Conservation (phyloP, 2,888 invertebrate species). For the Metacarcinus magister region DNA sequence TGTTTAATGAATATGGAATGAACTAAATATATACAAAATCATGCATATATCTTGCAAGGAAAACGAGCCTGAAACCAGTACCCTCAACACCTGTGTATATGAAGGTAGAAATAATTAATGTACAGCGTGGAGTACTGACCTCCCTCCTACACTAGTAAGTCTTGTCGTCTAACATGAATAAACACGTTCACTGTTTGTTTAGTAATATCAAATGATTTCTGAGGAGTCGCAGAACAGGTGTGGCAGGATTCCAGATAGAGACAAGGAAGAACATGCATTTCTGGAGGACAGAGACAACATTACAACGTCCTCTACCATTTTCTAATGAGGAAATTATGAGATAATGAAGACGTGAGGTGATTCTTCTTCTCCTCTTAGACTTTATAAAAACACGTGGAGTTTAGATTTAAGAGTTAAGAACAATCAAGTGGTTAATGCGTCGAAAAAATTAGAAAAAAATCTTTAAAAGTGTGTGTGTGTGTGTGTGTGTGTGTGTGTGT, state of each 20-base stretch:
- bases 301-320: neutral
- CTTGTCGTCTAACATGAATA: neutral
- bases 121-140: neutral
- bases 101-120: neutral
- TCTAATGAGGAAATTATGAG: neutral
- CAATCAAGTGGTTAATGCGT: neutral
- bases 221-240: neutral
- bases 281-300: neutral
- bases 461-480: neutral
- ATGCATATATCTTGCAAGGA: neutral
- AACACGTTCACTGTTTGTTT: neutral
- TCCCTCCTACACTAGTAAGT: neutral
- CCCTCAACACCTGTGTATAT: neutral
- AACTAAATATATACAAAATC: neutral
- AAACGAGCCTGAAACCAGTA: neutral
- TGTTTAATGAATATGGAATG: neutral
- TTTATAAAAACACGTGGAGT: neutral
- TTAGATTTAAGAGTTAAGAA: neutral
- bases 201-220: neutral
- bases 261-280: neutral
- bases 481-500: slow-evolving; percentile 47
- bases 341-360: neutral
- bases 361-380: neutral
- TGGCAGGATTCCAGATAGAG: neutral
- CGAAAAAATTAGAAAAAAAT: neutral